Conservation (phyloP, 2,113 vertebrate genomes). For the Oryctolagus cuniculus region DNA sequence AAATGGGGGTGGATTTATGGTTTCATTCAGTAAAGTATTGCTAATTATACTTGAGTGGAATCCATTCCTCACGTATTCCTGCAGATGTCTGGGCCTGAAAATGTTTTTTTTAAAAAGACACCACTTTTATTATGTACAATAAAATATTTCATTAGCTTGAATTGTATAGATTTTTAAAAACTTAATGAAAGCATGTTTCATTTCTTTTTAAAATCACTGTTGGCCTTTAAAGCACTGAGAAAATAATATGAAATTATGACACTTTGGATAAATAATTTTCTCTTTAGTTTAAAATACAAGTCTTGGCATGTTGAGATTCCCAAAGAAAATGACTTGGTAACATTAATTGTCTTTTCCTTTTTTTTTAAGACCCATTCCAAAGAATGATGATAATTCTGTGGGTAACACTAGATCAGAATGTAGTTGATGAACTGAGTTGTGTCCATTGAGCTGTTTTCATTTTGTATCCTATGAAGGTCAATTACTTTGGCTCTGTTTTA, state of each 20-base stretch:
- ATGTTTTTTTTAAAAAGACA: slow-evolving; percentile 60
- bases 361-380: slow-evolving; percentile 41
- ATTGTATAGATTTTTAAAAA: slow-evolving; percentile 77
- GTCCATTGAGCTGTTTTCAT: neutral
- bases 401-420: slow-evolving; percentile 19
- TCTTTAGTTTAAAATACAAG: slow-evolving; percentile 62
- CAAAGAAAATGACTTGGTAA: slow-evolving; percentile 66
- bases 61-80: slow-evolving; percentile 72
- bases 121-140: slow-evolving; percentile 79
- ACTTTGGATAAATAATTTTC: slow-evolving; percentile 65
- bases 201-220: slow-evolving; percentile 67
- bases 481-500: slow-evolving; percentile 41
- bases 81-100: slow-evolving; percentile 74
- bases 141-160: slow-evolving; percentile 82
- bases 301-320: slow-evolving; percentile 39
- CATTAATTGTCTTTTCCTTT: slow-evolving; percentile 27
- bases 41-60: slow-evolving; percentile 73
- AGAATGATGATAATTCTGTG: slow-evolving; percentile 33
- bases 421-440: slow-evolving; percentile 17
- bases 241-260: slow-evolving; percentile 69
- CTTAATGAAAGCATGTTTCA: slow-evolving; percentile 71
- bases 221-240: slow-evolving; percentile 74
- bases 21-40: slow-evolving; percentile 71
- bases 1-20: slow-evolving; percentile 70
- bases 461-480: neutral